A percentile compares a stretch with the other conserved stretches of the same genome.
phyloP scores from a whole-genome alignment of 1,140 invertebrate genomes.

The Aphis craccivora region DNA sequence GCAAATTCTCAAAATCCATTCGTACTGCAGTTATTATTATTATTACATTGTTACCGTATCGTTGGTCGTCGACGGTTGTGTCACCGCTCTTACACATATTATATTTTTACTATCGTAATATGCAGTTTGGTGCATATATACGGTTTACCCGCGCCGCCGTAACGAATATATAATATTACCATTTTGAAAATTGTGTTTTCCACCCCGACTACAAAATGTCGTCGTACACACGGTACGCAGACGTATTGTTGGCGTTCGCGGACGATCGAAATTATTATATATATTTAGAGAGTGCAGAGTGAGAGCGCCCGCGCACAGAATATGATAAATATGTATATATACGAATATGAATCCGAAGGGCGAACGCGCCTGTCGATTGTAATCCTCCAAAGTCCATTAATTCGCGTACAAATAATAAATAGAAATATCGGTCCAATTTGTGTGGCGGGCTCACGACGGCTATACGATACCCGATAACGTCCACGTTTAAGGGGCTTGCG shows the following conservation, averaged over 20 bases:
- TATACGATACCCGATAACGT: constrained; percentile 28
- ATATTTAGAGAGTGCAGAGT: background rate
- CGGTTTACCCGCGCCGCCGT: background rate
- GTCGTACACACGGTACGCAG: background rate
- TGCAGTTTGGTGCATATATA: background rate
- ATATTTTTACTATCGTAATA: background rate
- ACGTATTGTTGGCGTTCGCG: background rate
- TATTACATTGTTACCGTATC: background rate
- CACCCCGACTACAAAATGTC: background rate
- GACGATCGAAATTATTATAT: background rate
- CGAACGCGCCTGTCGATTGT: background rate
- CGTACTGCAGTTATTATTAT: background rate
- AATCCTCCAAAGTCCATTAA: constrained; percentile 49
- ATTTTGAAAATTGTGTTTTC: constrained; percentile 7
- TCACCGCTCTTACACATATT: too few relatives aligned
- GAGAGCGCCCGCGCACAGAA: background rate
- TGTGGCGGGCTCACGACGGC: background rate
- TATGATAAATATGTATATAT: constrained; percentile 22
- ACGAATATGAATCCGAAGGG: background rate
- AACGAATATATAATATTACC: background rate
- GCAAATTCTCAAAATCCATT: constrained; percentile 15
- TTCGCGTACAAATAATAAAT: constrained; percentile 52
- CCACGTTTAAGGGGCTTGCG: background rate
- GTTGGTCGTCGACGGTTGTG: background rate
- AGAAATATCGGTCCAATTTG: constrained; percentile 51